Base-by-base conservation (phyloP, 2,888 invertebrate genomes). In the Nomada fucata region DNA sequence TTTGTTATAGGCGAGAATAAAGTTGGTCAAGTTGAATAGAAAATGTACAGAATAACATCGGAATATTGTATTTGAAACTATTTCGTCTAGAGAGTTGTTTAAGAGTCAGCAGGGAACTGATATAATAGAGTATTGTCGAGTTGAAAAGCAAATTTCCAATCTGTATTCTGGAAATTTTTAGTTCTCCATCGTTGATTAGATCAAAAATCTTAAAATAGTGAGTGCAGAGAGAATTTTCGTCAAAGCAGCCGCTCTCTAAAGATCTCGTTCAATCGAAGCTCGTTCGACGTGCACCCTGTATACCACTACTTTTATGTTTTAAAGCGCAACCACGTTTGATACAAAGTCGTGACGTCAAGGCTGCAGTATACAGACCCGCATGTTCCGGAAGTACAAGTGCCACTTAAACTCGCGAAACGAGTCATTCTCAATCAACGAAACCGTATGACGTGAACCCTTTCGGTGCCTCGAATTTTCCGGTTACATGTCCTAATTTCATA, bases 361-460 rank as follows among this genome's bases (percentile, higher is more conserved):
- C 42, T 55, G 63, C 59, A 53, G 11, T 2, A 10, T 47, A 55
- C 53, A 36, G 42, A 44, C 23, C 65, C 29, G 55, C 52, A 23
- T 20, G 67, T 44, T 57, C 63, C 67, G 53, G n/a, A 60, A 55
- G 44, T 57, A 29, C 69, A 57, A 69, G 76, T 55, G 69, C 68
- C 67, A 71, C 65, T 79, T 79, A 71, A 71, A 79, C 70, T 67
- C 70, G 60, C 50, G 65, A 47, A 60, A 63, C 69, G 57, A 53
- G 68, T 57, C 69, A 26, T 53, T 65, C 65, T 60, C 11, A 61
- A 64, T 78, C 60, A 74, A 70, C 52, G 60, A 78, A 71, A 59
- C 50, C 69, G 29, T 60, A 63, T 47, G 47, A 64, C 59, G 57
- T 53, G 61, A 78, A 53, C 63, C 60, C 36, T 3, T 60, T 29